Evolutionary conservation across 2,113 vertebrate species (phyloP), one percentile per base, ranked within the genome.

Genomic region (Indicator indicator): DNA sequence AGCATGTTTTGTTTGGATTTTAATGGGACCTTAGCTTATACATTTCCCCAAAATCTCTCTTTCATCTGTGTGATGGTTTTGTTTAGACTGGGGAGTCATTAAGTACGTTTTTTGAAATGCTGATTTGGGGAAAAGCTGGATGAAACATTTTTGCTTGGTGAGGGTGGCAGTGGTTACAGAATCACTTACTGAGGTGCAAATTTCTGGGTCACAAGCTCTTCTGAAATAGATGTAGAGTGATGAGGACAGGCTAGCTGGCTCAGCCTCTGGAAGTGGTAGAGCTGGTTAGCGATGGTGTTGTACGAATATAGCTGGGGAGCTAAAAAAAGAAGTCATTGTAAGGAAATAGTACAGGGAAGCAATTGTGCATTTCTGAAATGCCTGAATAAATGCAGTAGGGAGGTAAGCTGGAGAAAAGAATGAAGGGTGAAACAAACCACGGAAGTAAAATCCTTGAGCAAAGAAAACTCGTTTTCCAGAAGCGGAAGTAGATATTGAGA

Each of bases 1-100:
- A 70, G 33, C n/a, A 5, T 48, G 54, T 77, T 97, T 95, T 97
- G 93, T 75, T 70, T 97, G 96, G 93, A 73, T 95, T 97, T 95
- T 0, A n/a, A 83, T 83, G 83, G 96, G 90, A 95, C 78, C 83
- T 96, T 79, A 78, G 89, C 56, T 84, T 93, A 93, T 6, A 54
- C 68, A 77, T 91, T 96, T 97, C 97, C 89, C 83, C 32, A 74
- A 93, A 24, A 70, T 77, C 70, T 89, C 64, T 77, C 88, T 91
- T 95, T 64, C 13, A 40, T 56, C 11, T 65, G 54, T 56, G 64
- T 74, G 60, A 83, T 59, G 19, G 26, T 56, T 56, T 95, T 89
- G 58, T 82, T 91, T 71, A 72, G 89, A 7, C 50, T 56, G n/a
- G 65, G 42, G 30, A 87, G n/a, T n/a, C 42, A n/a, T 70, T 88